phyloP scores from a whole-genome alignment of 2,888 invertebrate genomes.

The Carterocephalus palaemon region DNA sequence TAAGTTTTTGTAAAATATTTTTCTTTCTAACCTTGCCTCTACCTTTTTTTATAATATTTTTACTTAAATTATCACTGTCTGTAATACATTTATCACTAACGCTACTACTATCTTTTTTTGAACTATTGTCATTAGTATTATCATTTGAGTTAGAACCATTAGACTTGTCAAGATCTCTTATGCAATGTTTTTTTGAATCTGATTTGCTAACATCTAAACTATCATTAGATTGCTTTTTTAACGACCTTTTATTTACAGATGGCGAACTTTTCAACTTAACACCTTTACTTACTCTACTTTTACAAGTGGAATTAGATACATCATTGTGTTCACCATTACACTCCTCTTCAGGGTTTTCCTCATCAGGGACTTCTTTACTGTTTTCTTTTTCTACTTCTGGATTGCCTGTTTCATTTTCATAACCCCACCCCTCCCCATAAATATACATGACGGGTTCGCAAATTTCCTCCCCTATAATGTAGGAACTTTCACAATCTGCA shows the following conservation, averaged over 20 bases:
- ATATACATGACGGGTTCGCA: constrained; percentile 85
- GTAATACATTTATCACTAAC: constrained; percentile 55
- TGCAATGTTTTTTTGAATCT: constrained; percentile 67
- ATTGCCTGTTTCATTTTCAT: constrained; percentile 87
- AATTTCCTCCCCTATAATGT: constrained; percentile 82
- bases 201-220: constrained; percentile 53
- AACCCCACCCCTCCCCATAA: constrained; percentile 85
- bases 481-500: constrained; percentile 79
- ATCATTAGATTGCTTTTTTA: constrained; percentile 66
- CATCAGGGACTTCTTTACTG: constrained; percentile 46
- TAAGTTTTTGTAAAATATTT: constrained; percentile 46
- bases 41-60: constrained; percentile 57
- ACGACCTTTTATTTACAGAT: constrained; percentile 57
- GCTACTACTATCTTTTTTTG: constrained; percentile 49
- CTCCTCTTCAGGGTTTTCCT: constrained; percentile 58
- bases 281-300: constrained; percentile 52
- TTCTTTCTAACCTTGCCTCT: constrained; percentile 64
- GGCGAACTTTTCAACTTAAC: constrained; percentile 35
- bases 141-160: constrained; percentile 53
- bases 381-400: constrained; percentile 60
- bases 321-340: constrained; percentile 64
- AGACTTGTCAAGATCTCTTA: constrained; percentile 55
- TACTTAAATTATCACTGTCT: constrained; percentile 53
- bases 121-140: constrained; percentile 42
- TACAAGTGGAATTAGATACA: constrained; percentile 47